These are phyloP conservation scores for Drosophila nigritarsus DNA, from an alignment of 2,888 invertebrate genomes.

Conservation along the genomic window DNA sequence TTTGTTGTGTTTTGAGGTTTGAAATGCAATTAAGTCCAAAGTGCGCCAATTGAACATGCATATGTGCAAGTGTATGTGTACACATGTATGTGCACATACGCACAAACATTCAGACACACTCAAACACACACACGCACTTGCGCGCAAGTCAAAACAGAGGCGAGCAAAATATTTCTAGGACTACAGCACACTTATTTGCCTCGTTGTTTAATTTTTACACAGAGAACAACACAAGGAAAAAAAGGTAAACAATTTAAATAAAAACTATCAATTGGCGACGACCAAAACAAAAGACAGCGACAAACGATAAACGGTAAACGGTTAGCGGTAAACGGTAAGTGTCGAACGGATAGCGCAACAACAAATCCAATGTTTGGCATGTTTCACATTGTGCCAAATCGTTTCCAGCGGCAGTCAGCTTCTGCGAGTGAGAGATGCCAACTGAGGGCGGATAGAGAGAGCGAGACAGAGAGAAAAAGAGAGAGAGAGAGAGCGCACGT, in stretches of 20 bases:
- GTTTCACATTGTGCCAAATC: slow-evolving; percentile 72
- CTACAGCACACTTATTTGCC: slow-evolving; percentile 2
- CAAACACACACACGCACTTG: slow-evolving; percentile 21
- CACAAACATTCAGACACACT: background rate
- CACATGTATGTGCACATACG: background rate
- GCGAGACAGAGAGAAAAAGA: background rate
- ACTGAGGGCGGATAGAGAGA: slow-evolving; percentile 19
- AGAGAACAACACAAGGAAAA: slow-evolving; percentile 5
- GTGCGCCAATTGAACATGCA: slow-evolving; percentile 23
- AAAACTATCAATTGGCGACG: slow-evolving; percentile 4
- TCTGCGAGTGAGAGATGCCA: slow-evolving; percentile 41
- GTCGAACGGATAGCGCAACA: slow-evolving; percentile 35
- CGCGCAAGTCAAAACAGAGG: slow-evolving; percentile 51
- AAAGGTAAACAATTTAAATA: background rate
- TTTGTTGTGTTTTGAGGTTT: slow-evolving; percentile 32
- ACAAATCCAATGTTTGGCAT: slow-evolving; percentile 53
- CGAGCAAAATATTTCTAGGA: slow-evolving; percentile 42
- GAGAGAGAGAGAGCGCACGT: slow-evolving; percentile 18
- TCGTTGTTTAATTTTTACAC: slow-evolving; percentile 12
- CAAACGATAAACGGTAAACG: slow-evolving; percentile 20
- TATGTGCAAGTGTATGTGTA: background rate
- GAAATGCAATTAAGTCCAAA: slow-evolving; percentile 38
- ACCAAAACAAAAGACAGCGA: slow-evolving; percentile 12
- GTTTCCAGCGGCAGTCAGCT: slow-evolving; percentile 54
- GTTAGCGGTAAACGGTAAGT: slow-evolving; percentile 27